phyloP scores from a whole-genome alignment of 2,113 vertebrate species.

The Dunckerocampus dactyliophorus region DNA sequence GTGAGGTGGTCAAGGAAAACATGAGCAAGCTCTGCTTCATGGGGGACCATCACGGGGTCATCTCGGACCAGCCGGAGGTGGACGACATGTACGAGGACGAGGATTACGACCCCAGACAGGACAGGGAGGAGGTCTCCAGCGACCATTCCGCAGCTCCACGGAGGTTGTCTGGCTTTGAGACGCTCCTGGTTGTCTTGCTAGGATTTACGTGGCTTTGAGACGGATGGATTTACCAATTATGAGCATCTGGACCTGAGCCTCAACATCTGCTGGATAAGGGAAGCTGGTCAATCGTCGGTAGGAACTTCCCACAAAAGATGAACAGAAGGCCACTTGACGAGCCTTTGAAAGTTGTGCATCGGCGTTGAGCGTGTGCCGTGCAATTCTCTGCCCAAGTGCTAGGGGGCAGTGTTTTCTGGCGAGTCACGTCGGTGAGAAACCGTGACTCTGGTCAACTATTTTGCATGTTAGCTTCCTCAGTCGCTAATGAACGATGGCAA shows the following conservation, averaged over 20 bases:
- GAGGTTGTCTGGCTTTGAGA: slow-evolving; percentile 10
- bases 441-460: no score
- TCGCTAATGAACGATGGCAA: no score
- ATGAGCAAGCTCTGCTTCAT: slow-evolving; percentile 74
- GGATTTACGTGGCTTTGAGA: slow-evolving; percentile 42
- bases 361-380: no score
- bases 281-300: not conserved
- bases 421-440: no score
- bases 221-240: slow-evolving; percentile 2
- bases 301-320: no score
- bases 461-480: no score
- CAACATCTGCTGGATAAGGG: slow-evolving; percentile 18
- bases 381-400: no score
- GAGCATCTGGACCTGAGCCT: not conserved
- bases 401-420: no score
- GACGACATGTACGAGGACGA: slow-evolving; percentile 72
- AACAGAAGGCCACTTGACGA: no score
- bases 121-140: slow-evolving; percentile 45
- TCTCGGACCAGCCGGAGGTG: slow-evolving; percentile 53
- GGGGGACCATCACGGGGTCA: slow-evolving; percentile 45
- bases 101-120: slow-evolving; percentile 59
- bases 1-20: slow-evolving; percentile 79
- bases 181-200: slow-evolving; percentile 35
- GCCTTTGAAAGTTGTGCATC: no score
- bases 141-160: slow-evolving; percentile 33